Percentiles rank a stretch among this genome's conserved stretches.
Conservation (phyloP, 2,888 invertebrate species). For the Cataglyphis albicans region DNA sequence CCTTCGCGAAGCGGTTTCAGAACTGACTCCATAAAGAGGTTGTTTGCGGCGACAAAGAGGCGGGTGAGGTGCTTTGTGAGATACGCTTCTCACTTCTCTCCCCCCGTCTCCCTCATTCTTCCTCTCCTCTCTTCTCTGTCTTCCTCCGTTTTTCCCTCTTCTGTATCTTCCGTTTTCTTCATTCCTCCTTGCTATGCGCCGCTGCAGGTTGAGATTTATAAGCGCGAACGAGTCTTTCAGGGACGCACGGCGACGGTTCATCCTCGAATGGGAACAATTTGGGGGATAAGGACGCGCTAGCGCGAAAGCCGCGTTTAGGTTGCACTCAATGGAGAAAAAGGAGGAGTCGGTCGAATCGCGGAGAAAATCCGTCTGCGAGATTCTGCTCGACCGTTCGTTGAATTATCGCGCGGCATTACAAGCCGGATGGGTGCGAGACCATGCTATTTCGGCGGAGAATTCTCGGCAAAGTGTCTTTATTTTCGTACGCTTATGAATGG, state of each 20-base stretch:
- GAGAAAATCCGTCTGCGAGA: conserved; percentile 68
- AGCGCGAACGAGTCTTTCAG: conserved; percentile 82
- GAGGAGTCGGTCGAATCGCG: conserved; percentile 61
- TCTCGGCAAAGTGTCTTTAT: not conserved
- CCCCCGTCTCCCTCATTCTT: not conserved
- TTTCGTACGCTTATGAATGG: not conserved
- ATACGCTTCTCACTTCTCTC: conserved; percentile 63
- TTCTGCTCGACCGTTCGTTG: conserved; percentile 60
- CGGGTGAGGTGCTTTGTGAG: conserved; percentile 75
- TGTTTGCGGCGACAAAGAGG: conserved; percentile 71
- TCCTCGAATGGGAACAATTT: conserved; percentile 83
- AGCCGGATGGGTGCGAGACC: conserved; percentile 45
- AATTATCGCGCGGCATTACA: conserved; percentile 57
- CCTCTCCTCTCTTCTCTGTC: conserved; percentile 1
- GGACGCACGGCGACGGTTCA: conserved; percentile 76
- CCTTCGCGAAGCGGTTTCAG: conserved; percentile 61
- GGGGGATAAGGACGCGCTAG: conserved; percentile 76
- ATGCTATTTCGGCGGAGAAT: conserved; percentile 31
- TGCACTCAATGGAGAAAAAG: conserved; percentile 47
- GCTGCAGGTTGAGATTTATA: conserved; percentile 82
- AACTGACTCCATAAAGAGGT: conserved; percentile 74
- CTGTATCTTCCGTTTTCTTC: conserved; percentile 44
- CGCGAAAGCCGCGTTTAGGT: conserved; percentile 63
- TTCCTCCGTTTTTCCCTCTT: conserved; percentile 36
- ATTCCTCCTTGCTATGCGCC: conserved; percentile 61